These are phyloP conservation scores for Bombus confusus DNA, from an alignment of 1,140 invertebrate genomes.

Conservation along the genomic window DNA sequence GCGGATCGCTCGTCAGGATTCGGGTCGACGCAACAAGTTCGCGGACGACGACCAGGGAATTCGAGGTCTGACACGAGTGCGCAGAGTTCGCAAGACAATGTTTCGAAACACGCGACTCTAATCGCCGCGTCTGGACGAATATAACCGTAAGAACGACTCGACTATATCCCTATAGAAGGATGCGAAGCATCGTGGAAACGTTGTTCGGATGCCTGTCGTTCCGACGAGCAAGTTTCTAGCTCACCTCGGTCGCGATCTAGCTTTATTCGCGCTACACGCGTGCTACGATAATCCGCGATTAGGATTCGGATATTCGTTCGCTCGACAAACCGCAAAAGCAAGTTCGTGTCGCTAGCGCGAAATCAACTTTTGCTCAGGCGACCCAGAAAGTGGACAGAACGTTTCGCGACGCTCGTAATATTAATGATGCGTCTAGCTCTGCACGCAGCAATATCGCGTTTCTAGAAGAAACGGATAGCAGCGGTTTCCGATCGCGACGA, in stretches of 20 bases:
- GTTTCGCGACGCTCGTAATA: slow-evolving; percentile 41
- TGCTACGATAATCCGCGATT: slow-evolving; percentile 43
- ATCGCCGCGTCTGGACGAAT: background rate
- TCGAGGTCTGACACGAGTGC: background rate
- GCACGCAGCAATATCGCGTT: background rate
- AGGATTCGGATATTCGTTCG: slow-evolving; percentile 40
- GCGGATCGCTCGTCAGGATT: slow-evolving; percentile 23
- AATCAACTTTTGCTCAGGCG: slow-evolving; percentile 30
- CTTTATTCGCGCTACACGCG: slow-evolving; percentile 19
- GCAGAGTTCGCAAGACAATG: background rate
- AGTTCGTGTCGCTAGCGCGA: slow-evolving; percentile 15
- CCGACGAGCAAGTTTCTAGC: background rate
- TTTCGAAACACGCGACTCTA: slow-evolving; percentile 7
- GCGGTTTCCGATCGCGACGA: background rate
- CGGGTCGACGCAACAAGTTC: slow-evolving; percentile 61
- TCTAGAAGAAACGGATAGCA: background rate
- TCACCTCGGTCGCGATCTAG: background rate
- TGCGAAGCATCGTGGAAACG: background rate
- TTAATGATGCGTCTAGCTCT: slow-evolving; percentile 3
- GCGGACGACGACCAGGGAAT: slow-evolving; percentile 37
- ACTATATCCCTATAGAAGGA: background rate
- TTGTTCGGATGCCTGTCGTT: too few relatives aligned
- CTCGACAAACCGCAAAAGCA: slow-evolving; percentile 29
- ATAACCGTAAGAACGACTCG: background rate
- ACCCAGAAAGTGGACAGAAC: background rate